Percentiles rank a stretch among this genome's conserved stretches.
Conservation (phyloP, 1,140 invertebrate species). For the Chrysomallon squamiferum region DNA sequence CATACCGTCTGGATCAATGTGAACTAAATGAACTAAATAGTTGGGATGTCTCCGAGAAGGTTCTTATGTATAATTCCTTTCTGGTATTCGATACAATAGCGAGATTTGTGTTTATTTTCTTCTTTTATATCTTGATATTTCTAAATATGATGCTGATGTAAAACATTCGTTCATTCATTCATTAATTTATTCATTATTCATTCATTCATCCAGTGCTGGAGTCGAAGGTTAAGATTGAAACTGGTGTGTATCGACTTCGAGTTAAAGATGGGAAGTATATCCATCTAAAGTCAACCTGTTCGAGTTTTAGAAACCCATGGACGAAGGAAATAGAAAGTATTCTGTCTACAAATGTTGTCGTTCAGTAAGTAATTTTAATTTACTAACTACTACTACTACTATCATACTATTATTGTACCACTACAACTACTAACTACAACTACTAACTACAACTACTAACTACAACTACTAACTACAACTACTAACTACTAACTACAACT, state of each 20-base stretch:
- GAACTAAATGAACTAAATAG: not conserved
- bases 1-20: not conserved
- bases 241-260: constrained; percentile 89
- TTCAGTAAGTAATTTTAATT: constrained; percentile 72
- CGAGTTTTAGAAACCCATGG: constrained; percentile 96
- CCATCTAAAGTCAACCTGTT: constrained; percentile 91
- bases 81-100: not conserved
- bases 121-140: not conserved
- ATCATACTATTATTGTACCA: no score
- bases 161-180: no score
- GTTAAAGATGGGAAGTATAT: constrained; percentile 93
- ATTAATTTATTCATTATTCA: no score
- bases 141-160: not conserved
- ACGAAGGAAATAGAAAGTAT: constrained; percentile 98
- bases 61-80: not conserved
- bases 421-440: no score
- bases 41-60: not conserved
- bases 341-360: constrained; percentile 92
- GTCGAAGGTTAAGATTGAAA: constrained; percentile 92
- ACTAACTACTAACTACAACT: no score
- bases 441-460: no score
- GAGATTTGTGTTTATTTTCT: not conserved
- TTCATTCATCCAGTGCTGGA: constrained; percentile 80
- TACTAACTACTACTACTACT: no score
- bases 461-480: no score